Percentiles rank a stretch among this genome's conserved stretches.
Evolutionary conservation across 2,113 vertebrate species (phyloP).

Genomic region (Astatoreochromis straeleni): DNA sequence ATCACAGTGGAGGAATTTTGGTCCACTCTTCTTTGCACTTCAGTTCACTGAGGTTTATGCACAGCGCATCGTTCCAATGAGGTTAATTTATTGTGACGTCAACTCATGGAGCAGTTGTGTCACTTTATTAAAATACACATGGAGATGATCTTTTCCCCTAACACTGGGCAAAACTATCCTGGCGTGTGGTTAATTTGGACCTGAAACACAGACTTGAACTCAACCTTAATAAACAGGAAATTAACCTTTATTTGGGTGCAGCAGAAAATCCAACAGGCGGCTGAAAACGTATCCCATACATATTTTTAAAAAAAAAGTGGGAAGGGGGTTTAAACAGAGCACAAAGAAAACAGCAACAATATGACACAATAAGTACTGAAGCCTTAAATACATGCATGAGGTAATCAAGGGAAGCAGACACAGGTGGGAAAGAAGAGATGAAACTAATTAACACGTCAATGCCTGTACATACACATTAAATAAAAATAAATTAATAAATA

Average conservation of each 20-base stretch:
- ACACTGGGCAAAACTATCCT: background rate
- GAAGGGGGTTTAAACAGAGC: background rate
- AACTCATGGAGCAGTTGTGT: background rate
- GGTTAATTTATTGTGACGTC: background rate
- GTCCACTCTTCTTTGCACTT: background rate
- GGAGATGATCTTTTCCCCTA: background rate
- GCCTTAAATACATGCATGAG: background rate
- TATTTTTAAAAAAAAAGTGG: background rate
- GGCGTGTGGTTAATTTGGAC: background rate
- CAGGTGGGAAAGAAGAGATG: background rate
- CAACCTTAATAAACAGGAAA: background rate
- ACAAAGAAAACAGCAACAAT: rapidly evolving
- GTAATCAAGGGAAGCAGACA: background rate
- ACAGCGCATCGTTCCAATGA: background rate
- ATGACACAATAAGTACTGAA: background rate
- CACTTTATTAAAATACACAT: background rate
- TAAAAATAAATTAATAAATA: background rate
- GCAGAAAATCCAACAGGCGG: background rate
- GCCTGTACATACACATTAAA: background rate
- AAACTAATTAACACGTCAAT: background rate
- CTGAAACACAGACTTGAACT: background rate
- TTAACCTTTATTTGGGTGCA: background rate
- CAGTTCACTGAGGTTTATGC: background rate
- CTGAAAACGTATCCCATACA: background rate
- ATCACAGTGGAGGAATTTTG: background rate